Base-by-base conservation (phyloP, 2,888 invertebrate species). In the Silvanus unidentatus region DNA sequence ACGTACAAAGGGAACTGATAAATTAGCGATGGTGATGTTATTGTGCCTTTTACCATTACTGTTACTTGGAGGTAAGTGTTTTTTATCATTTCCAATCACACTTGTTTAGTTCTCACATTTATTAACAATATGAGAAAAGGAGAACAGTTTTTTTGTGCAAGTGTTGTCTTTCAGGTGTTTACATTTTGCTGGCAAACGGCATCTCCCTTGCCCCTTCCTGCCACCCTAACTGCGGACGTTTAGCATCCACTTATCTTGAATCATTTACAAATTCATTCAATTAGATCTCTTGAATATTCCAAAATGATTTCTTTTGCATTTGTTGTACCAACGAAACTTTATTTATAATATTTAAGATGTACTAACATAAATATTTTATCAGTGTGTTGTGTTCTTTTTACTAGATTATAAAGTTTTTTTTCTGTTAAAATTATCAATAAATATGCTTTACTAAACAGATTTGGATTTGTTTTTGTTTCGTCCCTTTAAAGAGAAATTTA, bases 1-100 rank as follows among this genome's bases (percentile, higher is more conserved):
- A 40, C 29, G 55, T 2, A 43, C 50, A 10, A 42, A 46, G 4
- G 54, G 54, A 8, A 16, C 15, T 9, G 53, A 57, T 38, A 64
- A 60, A 40, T 47, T 54, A 2, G 44, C 44, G 9, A 53, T 52
- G 37, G 49, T 71, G 39, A 27, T 62, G 6, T 54, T 58, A 5
- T 51, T 81, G 40, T 68, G 77, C 30, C 52, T 80, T 12, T 52
- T 81, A 54, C 79, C 80, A 1, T 65, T 80, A 37, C 53, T 80
- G 36, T 55, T 81, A 45, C 61, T 80, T 47, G 71, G 72, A 62
- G 81, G 81, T 82, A 66, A 79, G 79, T 75, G 30, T 6, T 42
- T 42, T 16, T 40, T 49, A 32, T 22, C 22, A n/a, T n/a, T n/a
- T n/a, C n/a, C n/a, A n/a, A n/a, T n/a, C n/a, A n/a, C n/a, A n/a